Evolutionary conservation across 1,140 invertebrate species (phyloP), one percentile per base, ranked within the genome.

Genomic region (Eupeodes corollae): DNA sequence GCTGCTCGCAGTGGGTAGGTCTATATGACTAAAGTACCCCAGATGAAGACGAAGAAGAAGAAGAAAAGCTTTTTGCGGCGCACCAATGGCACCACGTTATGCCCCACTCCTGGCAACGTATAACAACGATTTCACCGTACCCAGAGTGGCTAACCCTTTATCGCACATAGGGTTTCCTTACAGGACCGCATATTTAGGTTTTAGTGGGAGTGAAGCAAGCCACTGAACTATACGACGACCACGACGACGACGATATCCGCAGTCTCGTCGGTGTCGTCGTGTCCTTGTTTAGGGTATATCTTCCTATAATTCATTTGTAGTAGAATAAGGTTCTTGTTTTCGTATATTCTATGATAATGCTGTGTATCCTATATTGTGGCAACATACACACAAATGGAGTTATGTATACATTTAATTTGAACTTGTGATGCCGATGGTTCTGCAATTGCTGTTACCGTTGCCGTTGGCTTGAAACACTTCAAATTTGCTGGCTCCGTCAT

Each of bases 161-260:
- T 67, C 63, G 63, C 63, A 67, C 63, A 67, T 64, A 62, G 61
- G 63, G 62, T 63, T 67, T 67, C 63, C 63, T 67, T 67, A 67
- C 63, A 67, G 63, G 61, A 67, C 63, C 63, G 63, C 63, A 67
- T 67, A 67, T 67, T 67, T 67, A 67, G 63, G 63, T 66, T 66
- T 62, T 63, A 48, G 49, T 51, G 52, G 46, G 52, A 48, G 52
- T 46, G 46, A 47, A 53, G 48, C 48, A 52, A 52, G 51, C 51
- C 47, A 47, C 48, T 52, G 43, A 47, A 26, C 21, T 26, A 26
- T 8, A 26, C 21, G 21, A 26, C 21, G 21, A 14, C 15, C 15
- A 39, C 30, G 34, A 30, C 11, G 13, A 21, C 30, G 11, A 48
- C 40, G 21, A 42, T 42, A 48, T 48, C 47, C 38, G 41, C 47